Base-by-base conservation (phyloP, 2,888 invertebrate species). In the Trissolcus brochymenae region DNA sequence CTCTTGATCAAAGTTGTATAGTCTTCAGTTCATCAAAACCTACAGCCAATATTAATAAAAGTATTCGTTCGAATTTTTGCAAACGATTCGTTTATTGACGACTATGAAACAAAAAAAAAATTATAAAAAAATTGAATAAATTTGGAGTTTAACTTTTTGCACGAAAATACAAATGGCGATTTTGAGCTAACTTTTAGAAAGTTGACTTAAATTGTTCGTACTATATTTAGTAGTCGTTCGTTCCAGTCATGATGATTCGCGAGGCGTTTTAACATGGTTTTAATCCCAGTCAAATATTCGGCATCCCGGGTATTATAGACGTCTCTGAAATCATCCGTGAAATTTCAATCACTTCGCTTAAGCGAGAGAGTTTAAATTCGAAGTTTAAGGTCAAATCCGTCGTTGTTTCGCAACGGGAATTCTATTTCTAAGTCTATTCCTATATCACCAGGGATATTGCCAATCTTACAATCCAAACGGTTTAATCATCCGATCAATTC, bases 321-420 rank as follows among this genome's bases (percentile, higher is more conserved):
- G 55, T 61, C 35, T 29, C 54, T 7, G 49, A 70, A 70, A 70
- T 70, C 35, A 70, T 49, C 29, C 70, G 61, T 70, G 35, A 70
- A 70, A 70, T 61, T 70, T 70, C 70, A 70, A 70, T 70, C 60
- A 70, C 50, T 17, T 14, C 54, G 61, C 35, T 68, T 61, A 61
- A 68, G 49, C 35, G 59, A 68, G 60, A 54, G 46, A 54, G 68
- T 67, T 67, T 53, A 60, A 11, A 17, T 41, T 41, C 40, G 17
- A 59, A 68, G 68, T 68, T 68, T 59, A 68, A 68, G 68, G 68
- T 68, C 68, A 60, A 54, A 60, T 59, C 19, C 54, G 35, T 68
- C 67, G 51, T 59, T 35, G 60, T 54, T 60, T 67, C 51, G 17
- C 50, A 16, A 25, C 41, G 29, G 17, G 14, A 43, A 51, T 43